Evolutionary conservation across 2,797 vertebrate species (phyloP).

Genomic region (Tapera naevia): DNA sequence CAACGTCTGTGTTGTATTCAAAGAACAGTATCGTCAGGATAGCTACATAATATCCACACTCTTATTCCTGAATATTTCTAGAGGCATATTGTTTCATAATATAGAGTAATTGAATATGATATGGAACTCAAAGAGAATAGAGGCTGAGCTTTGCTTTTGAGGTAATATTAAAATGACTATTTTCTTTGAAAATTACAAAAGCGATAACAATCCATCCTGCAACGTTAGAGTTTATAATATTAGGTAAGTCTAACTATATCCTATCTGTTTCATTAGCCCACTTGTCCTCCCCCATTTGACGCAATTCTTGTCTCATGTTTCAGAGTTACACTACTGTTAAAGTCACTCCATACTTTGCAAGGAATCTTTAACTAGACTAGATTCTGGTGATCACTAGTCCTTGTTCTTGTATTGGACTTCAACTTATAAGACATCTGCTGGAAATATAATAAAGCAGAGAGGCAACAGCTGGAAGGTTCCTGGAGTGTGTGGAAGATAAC

Average conservation of each 20-base stretch:
- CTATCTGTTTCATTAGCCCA: background rate
- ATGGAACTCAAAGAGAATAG: background rate
- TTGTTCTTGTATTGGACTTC: too few relatives aligned
- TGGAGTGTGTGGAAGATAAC: too few relatives aligned
- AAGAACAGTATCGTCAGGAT: background rate
- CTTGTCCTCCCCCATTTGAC: background rate
- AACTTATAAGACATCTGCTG: too few relatives aligned
- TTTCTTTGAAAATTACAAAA: background rate
- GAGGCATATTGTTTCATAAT: background rate
- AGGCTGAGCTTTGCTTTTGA: background rate
- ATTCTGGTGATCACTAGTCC: too few relatives aligned
- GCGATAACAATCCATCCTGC: rapidly evolving
- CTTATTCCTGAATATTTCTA: background rate
- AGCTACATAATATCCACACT: background rate
- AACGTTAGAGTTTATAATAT: background rate
- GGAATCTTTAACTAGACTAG: too few relatives aligned
- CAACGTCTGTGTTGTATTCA: background rate
- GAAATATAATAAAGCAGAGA: too few relatives aligned
- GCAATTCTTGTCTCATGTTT: background rate
- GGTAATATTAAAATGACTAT: background rate
- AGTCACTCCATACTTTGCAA: background rate
- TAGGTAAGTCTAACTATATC: background rate
- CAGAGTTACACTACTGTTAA: background rate
- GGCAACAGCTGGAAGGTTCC: too few relatives aligned
- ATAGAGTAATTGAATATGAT: background rate